Conservation (phyloP, 2,888 invertebrate species). For the Catocala sponsa region DNA sequence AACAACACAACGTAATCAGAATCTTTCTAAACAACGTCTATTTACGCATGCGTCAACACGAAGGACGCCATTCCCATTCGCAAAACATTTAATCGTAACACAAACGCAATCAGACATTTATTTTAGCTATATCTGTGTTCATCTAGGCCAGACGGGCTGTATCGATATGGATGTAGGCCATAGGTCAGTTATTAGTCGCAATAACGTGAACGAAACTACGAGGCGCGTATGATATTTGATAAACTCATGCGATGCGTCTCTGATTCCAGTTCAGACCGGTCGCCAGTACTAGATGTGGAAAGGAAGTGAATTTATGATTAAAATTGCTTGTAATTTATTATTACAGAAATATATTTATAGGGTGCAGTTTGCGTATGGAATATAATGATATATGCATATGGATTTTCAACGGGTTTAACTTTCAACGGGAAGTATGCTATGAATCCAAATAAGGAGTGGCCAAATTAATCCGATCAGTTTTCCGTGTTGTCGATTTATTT, state of each 20-base stretch:
- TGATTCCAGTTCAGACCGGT: slow-evolving; percentile 31
- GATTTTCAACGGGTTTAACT: too few species aligned
- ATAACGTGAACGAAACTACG: slow-evolving; percentile 56
- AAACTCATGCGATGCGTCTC: slow-evolving; percentile 35
- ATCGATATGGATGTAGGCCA: slow-evolving; percentile 69
- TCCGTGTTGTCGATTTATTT: too few species aligned
- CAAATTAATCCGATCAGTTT: too few species aligned
- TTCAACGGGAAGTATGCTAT: too few species aligned
- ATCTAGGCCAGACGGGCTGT: slow-evolving; percentile 76
- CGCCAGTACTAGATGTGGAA: slow-evolving; percentile 24
- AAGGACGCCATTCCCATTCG: slow-evolving; percentile 6
- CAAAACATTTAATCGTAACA: slow-evolving; percentile 22
- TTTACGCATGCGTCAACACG: slow-evolving; percentile 27
- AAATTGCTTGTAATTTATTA: slow-evolving; percentile 2
- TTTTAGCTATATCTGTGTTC: slow-evolving; percentile 58
- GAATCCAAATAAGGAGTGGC: too few species aligned
- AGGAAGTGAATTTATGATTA: slow-evolving; percentile 42
- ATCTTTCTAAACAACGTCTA: neutral
- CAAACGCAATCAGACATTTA: slow-evolving; percentile 51
- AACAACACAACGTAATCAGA: neutral
- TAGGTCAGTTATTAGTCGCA: slow-evolving; percentile 80
- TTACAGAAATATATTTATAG: neutral
- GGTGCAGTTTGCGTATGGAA: too few species aligned
- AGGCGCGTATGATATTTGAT: slow-evolving; percentile 43
- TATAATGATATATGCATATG: too few species aligned